Base-by-base conservation (phyloP, 2,797 vertebrate species). In the Mormyrops attenuatus region DNA sequence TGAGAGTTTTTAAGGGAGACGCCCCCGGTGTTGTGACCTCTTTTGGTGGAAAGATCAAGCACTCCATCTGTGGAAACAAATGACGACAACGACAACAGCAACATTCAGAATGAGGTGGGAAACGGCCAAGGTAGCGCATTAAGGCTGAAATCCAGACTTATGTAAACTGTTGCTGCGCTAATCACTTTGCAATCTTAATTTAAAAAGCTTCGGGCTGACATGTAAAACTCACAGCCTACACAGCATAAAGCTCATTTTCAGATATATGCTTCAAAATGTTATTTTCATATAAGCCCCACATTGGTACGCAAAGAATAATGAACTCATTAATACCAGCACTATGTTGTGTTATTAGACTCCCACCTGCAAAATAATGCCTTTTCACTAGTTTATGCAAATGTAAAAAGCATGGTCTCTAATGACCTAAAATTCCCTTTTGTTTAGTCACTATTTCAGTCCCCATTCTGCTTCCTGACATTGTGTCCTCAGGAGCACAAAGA, bases 11-110 rank as follows among this genome's bases (percentile, higher is more conserved):
- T 97, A 93, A 96, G 94, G 92, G 95, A 95, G 90, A 95, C 93
- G 94, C 94, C 95, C 91, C 96, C 95, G 90, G 96, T 94, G 92
- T 95, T 97, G 91, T 96, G 96, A 95, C 93, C 98, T 95, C 98
- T 99, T 96, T 99, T 99, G 92, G 98, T 99, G 94, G 98, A 99
- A 88, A 99, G 96, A 95, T 99, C 98, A 96, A 99, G 97, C 94
- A 99, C 98, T 91, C 98, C 98, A 92, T 99, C 98, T 99, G 95
- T 7, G 91, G 7, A 94, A 91, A 95, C 80, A 22, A 73, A 38
- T 38, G 66, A 73, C 30, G 0, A 22, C 2, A 26, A 80, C 34
- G 26, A 13, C 13, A 0, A 2, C 13, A 20, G n/a, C n/a, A 22
- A 60, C 15, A 80, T 20, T 44, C 73, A 44, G 73, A 44, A 80